A percentile compares a stretch with the other conserved stretches of the same genome.
Evolutionary conservation across 2,113 vertebrate genomes (phyloP).

Genomic region (Nansenia antarctica): DNA sequence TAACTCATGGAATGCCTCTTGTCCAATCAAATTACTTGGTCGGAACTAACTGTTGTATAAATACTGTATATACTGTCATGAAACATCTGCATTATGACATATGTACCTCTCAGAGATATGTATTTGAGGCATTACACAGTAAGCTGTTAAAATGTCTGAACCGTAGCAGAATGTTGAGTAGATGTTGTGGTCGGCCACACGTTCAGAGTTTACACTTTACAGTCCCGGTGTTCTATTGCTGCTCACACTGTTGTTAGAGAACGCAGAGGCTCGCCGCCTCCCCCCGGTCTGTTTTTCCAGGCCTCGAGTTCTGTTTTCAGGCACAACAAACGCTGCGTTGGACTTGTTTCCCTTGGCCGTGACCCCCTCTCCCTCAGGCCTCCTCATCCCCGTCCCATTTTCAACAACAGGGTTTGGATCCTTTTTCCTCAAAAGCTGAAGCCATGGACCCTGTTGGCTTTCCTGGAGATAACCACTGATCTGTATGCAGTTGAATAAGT

Average conservation of each 20-base stretch:
- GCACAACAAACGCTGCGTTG: slow-evolving; percentile 75
- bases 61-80: too few species aligned
- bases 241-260: slow-evolving; percentile 56
- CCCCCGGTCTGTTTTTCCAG: slow-evolving; percentile 70
- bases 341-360: slow-evolving; percentile 76
- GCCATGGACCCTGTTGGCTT: slow-evolving; percentile 29
- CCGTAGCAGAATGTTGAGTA: slow-evolving; percentile 43
- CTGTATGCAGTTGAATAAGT: slow-evolving; percentile 1
- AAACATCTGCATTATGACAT: too few species aligned
- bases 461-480: slow-evolving; percentile 20
- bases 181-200: slow-evolving; percentile 53
- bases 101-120: slow-evolving; percentile 25
- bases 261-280: slow-evolving; percentile 60
- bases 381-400: slow-evolving; percentile 56
- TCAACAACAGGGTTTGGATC: slow-evolving; percentile 65
- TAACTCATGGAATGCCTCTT: too few species aligned
- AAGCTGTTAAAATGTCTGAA: slow-evolving; percentile 39
- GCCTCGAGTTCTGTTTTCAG: slow-evolving; percentile 72
- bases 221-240: slow-evolving; percentile 50
- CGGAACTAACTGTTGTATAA: too few species aligned
- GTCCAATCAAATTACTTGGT: too few species aligned
- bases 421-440: slow-evolving; percentile 53
- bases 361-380: slow-evolving; percentile 53
- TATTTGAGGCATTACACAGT: slow-evolving; percentile 33
- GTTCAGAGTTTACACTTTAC: slow-evolving; percentile 53